phyloP scores from a whole-genome alignment of 2,888 invertebrate genomes.

The Trichogramma evanescens region DNA sequence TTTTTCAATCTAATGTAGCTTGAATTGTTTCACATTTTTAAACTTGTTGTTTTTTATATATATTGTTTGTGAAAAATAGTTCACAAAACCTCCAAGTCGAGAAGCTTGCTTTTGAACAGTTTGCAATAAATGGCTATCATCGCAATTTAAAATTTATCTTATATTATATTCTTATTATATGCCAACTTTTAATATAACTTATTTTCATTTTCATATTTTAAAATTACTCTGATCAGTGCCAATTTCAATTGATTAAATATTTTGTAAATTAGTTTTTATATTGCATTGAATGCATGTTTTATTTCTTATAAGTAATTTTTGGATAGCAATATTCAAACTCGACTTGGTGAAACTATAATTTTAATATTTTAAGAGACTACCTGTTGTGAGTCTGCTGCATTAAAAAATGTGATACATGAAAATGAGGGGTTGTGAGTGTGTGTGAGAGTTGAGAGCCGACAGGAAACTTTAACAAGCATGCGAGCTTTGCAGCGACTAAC shows the following conservation, averaged over 20 bases:
- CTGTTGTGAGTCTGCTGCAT: too few relatives aligned
- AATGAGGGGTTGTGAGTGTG: slow-evolving; percentile 26
- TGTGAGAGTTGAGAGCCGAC: slow-evolving; percentile 21
- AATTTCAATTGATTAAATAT: background rate
- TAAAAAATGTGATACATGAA: background rate
- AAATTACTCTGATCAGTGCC: background rate
- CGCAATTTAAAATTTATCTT: too few relatives aligned
- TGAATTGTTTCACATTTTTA: background rate
- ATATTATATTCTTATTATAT: background rate
- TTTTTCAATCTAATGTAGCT: background rate
- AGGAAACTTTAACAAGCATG: slow-evolving; percentile 44
- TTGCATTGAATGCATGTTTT: background rate
- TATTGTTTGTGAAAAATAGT: too few relatives aligned
- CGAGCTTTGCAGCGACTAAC: slow-evolving; percentile 48
- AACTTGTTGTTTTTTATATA: background rate
- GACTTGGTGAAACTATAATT: too few relatives aligned
- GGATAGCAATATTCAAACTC: too few relatives aligned
- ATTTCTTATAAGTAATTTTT: too few relatives aligned
- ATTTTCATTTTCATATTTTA: background rate
- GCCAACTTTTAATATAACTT: background rate
- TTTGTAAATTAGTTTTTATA: background rate
- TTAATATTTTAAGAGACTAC: too few relatives aligned
- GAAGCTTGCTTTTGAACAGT: too few relatives aligned
- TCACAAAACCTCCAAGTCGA: too few relatives aligned
- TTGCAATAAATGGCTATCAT: too few relatives aligned